Conservation (phyloP, 2,888 invertebrate genomes). For the Sylvicola cinctus region DNA sequence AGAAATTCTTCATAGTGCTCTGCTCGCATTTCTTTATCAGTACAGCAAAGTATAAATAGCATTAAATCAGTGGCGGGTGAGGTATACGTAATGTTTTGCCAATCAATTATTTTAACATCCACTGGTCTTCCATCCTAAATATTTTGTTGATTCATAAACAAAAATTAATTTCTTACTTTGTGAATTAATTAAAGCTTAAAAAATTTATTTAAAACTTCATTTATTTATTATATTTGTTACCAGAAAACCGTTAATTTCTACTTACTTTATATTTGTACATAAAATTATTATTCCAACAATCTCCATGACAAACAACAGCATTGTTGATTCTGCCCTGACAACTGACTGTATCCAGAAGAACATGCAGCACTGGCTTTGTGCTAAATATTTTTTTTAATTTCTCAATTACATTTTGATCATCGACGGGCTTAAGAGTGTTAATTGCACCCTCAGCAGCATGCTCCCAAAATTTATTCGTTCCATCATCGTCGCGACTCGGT, state of each 20-base stretch:
- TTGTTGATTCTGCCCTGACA: constrained; percentile 11
- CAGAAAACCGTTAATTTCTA: too few species aligned
- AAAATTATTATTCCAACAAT: constrained; percentile 23
- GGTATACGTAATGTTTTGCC: constrained; percentile 19
- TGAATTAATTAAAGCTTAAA: too few species aligned
- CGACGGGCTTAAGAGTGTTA: constrained; percentile 9
- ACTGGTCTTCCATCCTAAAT: constrained; percentile 10
- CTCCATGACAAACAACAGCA: constrained; percentile 20
- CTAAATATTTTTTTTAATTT: constrained; percentile 11
- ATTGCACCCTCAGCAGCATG: constrained; percentile 12
- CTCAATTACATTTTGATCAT: constrained; percentile 8
- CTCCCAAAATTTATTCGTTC: constrained; percentile 13
- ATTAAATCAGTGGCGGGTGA: constrained; percentile 18
- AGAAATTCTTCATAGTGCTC: constrained; percentile 13
- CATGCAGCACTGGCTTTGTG: too few species aligned
- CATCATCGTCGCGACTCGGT: too few species aligned
- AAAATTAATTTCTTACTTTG: too few species aligned
- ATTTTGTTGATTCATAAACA: too few species aligned
- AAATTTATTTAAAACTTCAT: too few species aligned
- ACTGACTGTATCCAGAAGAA: too few species aligned
- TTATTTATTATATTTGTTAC: too few species aligned
- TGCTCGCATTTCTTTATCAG: constrained; percentile 14
- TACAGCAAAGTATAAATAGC: constrained; percentile 18
- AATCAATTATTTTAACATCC: constrained; percentile 17
- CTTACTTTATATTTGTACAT: constrained; percentile 14